Percentiles rank a stretch among this genome's conserved stretches.
Evolutionary conservation across 2,113 vertebrate genomes (phyloP).

Genomic region (Tonatia bakeri): DNA sequence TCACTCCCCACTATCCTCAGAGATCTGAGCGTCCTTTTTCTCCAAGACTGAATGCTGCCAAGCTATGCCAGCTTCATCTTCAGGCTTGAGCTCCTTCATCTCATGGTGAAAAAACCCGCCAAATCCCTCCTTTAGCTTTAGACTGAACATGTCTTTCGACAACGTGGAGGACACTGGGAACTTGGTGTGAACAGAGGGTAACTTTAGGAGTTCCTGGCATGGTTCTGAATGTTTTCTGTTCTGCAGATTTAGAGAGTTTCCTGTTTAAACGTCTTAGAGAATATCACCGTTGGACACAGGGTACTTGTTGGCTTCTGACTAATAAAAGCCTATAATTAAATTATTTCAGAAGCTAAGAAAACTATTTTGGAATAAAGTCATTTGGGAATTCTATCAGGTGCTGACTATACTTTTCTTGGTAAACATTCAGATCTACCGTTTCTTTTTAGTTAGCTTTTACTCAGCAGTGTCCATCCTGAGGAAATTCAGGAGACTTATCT

Average conservation of each 20-base stretch:
- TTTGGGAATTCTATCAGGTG: neutral
- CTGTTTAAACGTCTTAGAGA: slow-evolving; percentile 34
- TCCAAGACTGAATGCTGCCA: neutral
- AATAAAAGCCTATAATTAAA: neutral
- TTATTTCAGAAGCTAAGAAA: slow-evolving; percentile 30
- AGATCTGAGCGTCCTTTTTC: neutral
- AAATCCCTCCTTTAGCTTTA: neutral
- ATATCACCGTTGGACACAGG: neutral
- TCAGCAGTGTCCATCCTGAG: slow-evolving; percentile 20
- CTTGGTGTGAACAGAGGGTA: neutral
- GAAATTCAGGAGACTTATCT: slow-evolving; percentile 38
- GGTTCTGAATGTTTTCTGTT: slow-evolving; percentile 44
- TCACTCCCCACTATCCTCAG: neutral
- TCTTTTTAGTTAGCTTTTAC: neutral
- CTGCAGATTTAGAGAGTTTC: slow-evolving; percentile 27
- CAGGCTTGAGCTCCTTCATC: neutral
- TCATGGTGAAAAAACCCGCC: neutral
- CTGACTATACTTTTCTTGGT: neutral
- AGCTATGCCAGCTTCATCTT: neutral
- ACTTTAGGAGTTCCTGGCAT: neutral
- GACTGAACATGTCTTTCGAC: neutral
- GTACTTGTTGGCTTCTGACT: slow-evolving; percentile 5
- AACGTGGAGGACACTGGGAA: neutral
- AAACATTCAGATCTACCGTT: neutral
- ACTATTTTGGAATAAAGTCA: slow-evolving; percentile 46